These are phyloP conservation scores for Phenganax subtilis DNA, from an alignment of 92 coral and sea anemone genomes.

Conservation along the genomic window DNA sequence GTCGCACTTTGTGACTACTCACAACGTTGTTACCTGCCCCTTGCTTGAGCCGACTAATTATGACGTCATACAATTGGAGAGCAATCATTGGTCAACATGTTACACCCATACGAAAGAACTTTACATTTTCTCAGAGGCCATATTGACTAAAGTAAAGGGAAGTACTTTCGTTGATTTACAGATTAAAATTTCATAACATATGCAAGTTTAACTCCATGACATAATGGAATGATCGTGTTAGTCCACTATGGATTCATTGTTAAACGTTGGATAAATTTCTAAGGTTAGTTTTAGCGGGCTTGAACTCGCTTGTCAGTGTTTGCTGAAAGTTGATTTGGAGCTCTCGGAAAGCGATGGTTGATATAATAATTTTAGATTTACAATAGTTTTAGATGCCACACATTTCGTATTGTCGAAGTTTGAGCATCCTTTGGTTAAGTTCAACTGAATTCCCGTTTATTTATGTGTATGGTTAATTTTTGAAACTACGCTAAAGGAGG, in stretches of 20 bases:
- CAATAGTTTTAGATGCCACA: not conserved
- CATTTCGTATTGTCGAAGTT: not conserved
- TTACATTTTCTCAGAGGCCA: conserved; percentile 38
- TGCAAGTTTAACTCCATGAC: conserved; percentile 21
- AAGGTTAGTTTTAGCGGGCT: conserved; percentile 16
- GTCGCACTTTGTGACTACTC: too few relatives aligned
- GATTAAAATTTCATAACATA: conserved; percentile 27
- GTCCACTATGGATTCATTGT: conserved; percentile 28
- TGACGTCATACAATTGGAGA: conserved; percentile 28
- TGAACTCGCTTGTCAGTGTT: conserved; percentile 7
- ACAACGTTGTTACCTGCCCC: too few relatives aligned
- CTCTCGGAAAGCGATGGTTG: conserved; percentile 6
- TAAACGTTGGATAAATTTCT: conserved; percentile 25
- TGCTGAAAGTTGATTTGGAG: conserved; percentile 3
- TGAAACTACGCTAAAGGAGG: not conserved
- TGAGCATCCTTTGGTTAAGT: not conserved
- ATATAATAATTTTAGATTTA: too few relatives aligned
- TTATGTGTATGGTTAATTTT: not conserved
- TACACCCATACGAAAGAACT: conserved; percentile 30
- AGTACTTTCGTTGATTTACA: conserved; percentile 32
- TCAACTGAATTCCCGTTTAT: not conserved
- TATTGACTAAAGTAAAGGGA: conserved; percentile 31
- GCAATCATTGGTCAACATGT: conserved; percentile 38
- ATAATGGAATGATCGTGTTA: conserved; percentile 36
- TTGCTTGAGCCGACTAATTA: not conserved